Percentiles rank a stretch among this genome's conserved stretches.
These are phyloP conservation scores for Lypha dubia DNA, from an alignment of 2,888 invertebrate species.

Conservation along the genomic window DNA sequence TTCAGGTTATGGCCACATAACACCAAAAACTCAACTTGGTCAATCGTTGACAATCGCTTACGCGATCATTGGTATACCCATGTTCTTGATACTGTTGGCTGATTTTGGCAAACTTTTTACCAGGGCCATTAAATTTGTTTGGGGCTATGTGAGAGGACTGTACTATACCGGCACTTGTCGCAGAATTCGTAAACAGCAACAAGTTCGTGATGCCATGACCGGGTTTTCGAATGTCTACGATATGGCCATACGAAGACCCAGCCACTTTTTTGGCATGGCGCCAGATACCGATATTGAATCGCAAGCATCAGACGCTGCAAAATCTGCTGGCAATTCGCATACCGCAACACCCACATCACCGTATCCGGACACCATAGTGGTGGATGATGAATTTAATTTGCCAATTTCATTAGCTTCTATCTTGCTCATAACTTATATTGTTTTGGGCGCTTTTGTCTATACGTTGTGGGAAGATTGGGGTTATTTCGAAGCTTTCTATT, in stretches of 20 bases:
- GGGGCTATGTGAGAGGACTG: constrained; percentile 92
- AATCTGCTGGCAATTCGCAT: constrained; percentile 77
- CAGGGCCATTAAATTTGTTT: constrained; percentile 93
- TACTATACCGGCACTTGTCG: constrained; percentile 94
- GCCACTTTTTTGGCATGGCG: constrained; percentile 86
- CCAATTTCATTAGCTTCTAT: constrained; percentile 95
- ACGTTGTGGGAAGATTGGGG: constrained; percentile 92
- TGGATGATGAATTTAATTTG: constrained; percentile 97
- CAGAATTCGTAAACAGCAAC: constrained; percentile 89
- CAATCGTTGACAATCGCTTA: constrained; percentile 95
- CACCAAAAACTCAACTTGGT: constrained; percentile 94
- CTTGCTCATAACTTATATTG: constrained; percentile 92
- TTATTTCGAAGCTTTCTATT: constrained; percentile 97
- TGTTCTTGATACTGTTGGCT: constrained; percentile 96
- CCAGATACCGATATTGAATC: constrained; percentile 84
- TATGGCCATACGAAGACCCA: constrained; percentile 90
- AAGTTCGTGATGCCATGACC: constrained; percentile 92
- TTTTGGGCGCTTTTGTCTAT: constrained; percentile 92
- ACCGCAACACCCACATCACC: constrained; percentile 89
- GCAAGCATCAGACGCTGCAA: constrained; percentile 73
- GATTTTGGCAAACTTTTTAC: constrained; percentile 98
- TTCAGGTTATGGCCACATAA: constrained; percentile 98
- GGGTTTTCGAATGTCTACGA: constrained; percentile 92
- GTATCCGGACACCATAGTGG: constrained; percentile 89
- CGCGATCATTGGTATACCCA: constrained; percentile 96